These are phyloP conservation scores for Callosobruchus maculatus DNA, from an alignment of 2,888 invertebrate species.

Conservation along the genomic window DNA sequence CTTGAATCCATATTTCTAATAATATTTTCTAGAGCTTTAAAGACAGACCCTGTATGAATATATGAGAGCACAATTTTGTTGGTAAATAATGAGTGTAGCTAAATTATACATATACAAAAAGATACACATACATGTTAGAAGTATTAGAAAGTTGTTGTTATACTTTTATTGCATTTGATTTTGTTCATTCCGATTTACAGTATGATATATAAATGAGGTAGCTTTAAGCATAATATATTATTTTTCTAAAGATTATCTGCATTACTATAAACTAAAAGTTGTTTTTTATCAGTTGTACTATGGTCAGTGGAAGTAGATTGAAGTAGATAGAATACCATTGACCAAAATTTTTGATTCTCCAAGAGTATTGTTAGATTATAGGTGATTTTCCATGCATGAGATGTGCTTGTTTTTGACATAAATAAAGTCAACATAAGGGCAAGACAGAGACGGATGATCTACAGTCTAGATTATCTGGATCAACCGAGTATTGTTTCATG, in stretches of 20 bases:
- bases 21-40: too few relatives aligned
- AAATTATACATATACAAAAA: not conserved
- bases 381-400: not conserved
- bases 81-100: not conserved
- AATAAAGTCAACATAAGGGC: too few relatives aligned
- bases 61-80: not conserved
- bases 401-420: not conserved
- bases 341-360: not conserved
- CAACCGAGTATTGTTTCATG: too few relatives aligned
- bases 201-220: not conserved
- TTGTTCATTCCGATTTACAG: not conserved
- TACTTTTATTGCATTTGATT: not conserved
- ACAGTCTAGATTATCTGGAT: too few relatives aligned
- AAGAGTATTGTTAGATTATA: not conserved
- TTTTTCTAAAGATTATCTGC: not conserved
- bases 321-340: not conserved
- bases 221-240: not conserved
- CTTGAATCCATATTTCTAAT: too few relatives aligned
- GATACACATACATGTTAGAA: not conserved
- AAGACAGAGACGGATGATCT: too few relatives aligned
- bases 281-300: not conserved
- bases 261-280: not conserved
- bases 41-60: not conserved
- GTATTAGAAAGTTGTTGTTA: not conserved
- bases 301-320: not conserved